phyloP scores from a whole-genome alignment of 2,888 invertebrate genomes.

The Crepidodera aurea region DNA sequence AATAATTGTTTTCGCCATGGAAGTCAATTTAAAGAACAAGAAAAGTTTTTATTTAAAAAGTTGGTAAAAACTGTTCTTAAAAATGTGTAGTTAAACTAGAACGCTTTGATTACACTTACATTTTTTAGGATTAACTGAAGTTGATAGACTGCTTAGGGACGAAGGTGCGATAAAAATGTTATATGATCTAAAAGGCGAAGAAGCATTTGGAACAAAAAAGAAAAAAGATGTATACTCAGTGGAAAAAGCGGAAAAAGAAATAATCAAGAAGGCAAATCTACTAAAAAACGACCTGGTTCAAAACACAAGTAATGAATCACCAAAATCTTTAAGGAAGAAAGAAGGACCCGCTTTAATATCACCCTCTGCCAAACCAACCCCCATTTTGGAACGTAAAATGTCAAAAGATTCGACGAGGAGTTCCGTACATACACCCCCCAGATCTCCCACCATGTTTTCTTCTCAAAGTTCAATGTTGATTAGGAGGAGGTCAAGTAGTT shows the following conservation, averaged over 20 bases:
- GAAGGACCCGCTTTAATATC: conserved; percentile 38
- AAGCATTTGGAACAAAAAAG: conserved; percentile 52
- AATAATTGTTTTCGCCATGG: conserved; percentile 40
- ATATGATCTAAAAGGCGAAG: conserved; percentile 73
- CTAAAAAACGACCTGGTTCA: conserved; percentile 57
- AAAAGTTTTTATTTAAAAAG: background rate
- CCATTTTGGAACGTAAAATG: conserved; percentile 53
- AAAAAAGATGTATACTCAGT: conserved; percentile 52
- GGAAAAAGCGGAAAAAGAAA: conserved; percentile 55
- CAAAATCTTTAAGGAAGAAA: conserved; percentile 63
- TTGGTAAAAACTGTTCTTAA: background rate
- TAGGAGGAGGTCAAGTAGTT: conserved; percentile 83
- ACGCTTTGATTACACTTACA: no score
- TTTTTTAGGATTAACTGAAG: conserved; percentile 69
- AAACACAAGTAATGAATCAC: conserved; percentile 54
- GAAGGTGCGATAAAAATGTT: conserved; percentile 89
- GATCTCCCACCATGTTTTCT: conserved; percentile 68
- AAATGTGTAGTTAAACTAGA: no score
- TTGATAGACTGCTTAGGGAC: conserved; percentile 81
- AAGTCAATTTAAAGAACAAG: background rate
- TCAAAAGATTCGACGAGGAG: conserved; percentile 59
- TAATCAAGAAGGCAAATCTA: conserved; percentile 56
- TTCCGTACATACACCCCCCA: conserved; percentile 62
- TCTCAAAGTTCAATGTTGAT: conserved; percentile 80
- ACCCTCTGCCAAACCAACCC: conserved; percentile 25